Percentiles rank a stretch among this genome's conserved stretches.
Conservation (phyloP, 2,797 vertebrate species). For the Phrynocephalus guinanensis region DNA sequence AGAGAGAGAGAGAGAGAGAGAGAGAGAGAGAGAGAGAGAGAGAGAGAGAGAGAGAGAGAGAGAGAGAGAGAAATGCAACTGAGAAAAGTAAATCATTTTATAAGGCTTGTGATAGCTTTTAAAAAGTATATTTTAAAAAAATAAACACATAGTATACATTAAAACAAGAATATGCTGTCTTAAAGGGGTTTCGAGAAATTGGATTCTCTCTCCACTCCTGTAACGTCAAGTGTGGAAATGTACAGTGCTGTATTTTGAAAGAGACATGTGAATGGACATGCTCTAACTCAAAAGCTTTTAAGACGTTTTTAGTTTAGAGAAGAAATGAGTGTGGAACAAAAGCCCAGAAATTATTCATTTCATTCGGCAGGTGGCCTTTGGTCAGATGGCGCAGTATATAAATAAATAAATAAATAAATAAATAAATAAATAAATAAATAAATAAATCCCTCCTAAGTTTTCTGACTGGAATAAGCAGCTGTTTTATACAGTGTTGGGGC, state of each 20-base stretch:
- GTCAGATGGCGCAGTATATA: too few relatives aligned
- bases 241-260: not conserved
- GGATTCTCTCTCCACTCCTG: not conserved
- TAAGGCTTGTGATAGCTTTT: constrained; percentile 23
- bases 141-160: not conserved
- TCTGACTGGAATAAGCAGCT: too few relatives aligned
- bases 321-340: not conserved
- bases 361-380: too few relatives aligned
- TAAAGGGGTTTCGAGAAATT: constrained; percentile 42
- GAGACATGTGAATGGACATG: constrained; percentile 4
- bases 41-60: too few relatives aligned
- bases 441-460: too few relatives aligned
- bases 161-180: constrained; percentile 6
- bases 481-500: too few relatives aligned
- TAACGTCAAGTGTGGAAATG: accelerated
- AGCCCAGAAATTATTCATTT: too few relatives aligned
- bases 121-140: constrained; percentile 32
- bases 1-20: too few relatives aligned
- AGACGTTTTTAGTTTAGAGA: not conserved
- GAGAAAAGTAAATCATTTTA: constrained; percentile 57
- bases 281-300: not conserved
- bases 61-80: not conserved
- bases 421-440: too few relatives aligned
- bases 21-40: not conserved
- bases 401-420: too few relatives aligned